Base-by-base conservation (phyloP, 2,113 vertebrate species). In the Indicator maculatus region DNA sequence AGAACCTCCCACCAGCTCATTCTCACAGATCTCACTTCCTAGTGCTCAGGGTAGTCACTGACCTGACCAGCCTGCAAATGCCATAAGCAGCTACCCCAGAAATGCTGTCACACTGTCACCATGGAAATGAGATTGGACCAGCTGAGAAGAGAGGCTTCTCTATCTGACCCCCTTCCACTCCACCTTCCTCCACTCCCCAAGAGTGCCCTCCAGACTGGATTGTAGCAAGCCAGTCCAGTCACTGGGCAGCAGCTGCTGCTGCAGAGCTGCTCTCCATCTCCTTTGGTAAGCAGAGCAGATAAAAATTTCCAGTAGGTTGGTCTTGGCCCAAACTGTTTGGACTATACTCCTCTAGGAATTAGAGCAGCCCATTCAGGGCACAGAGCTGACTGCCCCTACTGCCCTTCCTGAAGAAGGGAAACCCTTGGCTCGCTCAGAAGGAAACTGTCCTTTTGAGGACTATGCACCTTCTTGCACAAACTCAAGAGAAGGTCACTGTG, bases 261-360 rank as follows among this genome's bases (percentile, higher is more conserved):
- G 63, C 17, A 4, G 71, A 87, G 66, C 61, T 83, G 79, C n/a
- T 93, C 71, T 79, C 71, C 39, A 38, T 41, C 31, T 76, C 59
- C 60, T 89, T 50, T 45, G 59, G 60, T 66, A 83, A 73, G 72
- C 79, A 71, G 56, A 92, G 89, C 83, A 91, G 52, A 88, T 66
- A 88, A 78, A 94, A 93, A 89, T 91, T 76, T 94, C 88, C 95
- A 56, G 72, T 61, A 88, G 75, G 56, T 64, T 74, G 64, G 30
- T 89, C 83, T 94, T 94, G 90, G 95, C 93, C 90, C 88, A 88
- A 71, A 63, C 52, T 45, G 41, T 72, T 91, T 73, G 60, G 82
- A 83, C 24, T 60, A 59, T 56, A 30, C 19, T 66, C 52, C 69
- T 86, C 60, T 52, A 86, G 1, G 12, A 96, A 56, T 87, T 79